phyloP scores from a whole-genome alignment of 2,888 invertebrate genomes.

The Drosophila anomalata region DNA sequence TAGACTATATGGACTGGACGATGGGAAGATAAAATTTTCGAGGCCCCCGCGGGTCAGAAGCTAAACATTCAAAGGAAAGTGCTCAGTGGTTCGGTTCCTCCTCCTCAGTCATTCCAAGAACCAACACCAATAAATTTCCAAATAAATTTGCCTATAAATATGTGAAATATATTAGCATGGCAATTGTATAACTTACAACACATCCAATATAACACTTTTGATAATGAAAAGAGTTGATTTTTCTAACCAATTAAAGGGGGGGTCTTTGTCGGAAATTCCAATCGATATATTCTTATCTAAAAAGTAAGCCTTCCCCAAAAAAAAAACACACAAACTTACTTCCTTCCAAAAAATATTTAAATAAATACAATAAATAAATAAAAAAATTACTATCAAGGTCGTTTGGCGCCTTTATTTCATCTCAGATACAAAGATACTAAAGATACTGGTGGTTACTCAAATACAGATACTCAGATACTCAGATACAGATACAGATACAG shows the following conservation, averaged over 20 bases:
- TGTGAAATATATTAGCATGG: background rate
- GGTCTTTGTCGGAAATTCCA: constrained; percentile 18
- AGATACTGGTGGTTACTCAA: constrained; percentile 11
- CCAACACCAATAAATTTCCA: constrained; percentile 4
- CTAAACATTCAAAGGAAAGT: constrained; percentile 7
- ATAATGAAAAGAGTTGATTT: constrained; percentile 13
- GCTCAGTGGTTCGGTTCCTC: background rate
- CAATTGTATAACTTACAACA: constrained; percentile 12
- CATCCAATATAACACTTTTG: background rate
- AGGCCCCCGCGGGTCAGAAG: constrained; percentile 14
- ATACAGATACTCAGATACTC: constrained; percentile 1
- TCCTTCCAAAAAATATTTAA: background rate
- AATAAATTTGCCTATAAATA: constrained; percentile 20
- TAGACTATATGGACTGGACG: no score
- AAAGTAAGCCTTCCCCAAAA: background rate
- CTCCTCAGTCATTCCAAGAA: constrained; percentile 14
- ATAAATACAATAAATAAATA: background rate
- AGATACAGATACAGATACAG: background rate
- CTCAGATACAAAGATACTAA: background rate
- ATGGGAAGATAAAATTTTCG: constrained; percentile 2
- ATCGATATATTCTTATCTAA: background rate
- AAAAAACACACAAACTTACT: background rate
- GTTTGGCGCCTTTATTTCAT: constrained; percentile 50
- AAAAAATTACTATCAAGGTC: constrained; percentile 14
- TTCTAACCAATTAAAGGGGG: background rate